Evolutionary conservation across 2,113 vertebrate species (phyloP).

Genomic region (Castor canadensis): DNA sequence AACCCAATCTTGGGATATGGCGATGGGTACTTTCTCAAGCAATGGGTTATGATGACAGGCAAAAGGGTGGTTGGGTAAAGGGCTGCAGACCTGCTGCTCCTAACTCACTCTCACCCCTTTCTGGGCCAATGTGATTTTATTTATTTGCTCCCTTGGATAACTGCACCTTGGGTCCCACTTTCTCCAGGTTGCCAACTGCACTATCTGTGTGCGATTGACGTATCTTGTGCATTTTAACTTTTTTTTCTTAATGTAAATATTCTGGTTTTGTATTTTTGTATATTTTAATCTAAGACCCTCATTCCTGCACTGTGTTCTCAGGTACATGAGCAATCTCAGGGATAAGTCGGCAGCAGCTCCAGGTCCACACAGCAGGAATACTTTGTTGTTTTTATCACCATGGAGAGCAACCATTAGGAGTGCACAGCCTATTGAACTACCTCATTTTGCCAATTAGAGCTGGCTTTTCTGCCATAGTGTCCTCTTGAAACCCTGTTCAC

Average conservation of each 20-base stretch:
- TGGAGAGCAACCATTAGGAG: slow-evolving; percentile 75
- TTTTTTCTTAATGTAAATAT: slow-evolving; percentile 84
- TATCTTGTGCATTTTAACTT: slow-evolving; percentile 85
- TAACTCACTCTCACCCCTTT: slow-evolving; percentile 12
- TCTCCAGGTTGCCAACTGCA: slow-evolving; percentile 74
- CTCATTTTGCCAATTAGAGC: slow-evolving; percentile 73
- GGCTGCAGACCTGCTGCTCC: background rate
- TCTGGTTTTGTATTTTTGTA: slow-evolving; percentile 87
- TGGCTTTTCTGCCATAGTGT: slow-evolving; percentile 56
- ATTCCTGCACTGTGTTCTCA: slow-evolving; percentile 88
- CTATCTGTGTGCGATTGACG: slow-evolving; percentile 84
- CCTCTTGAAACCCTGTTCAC: slow-evolving; percentile 60
- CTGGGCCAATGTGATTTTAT: slow-evolving; percentile 78
- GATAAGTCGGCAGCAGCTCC: slow-evolving; percentile 83
- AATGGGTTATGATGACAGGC: slow-evolving; percentile 9
- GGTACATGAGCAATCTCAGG: slow-evolving; percentile 88
- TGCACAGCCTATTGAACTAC: slow-evolving; percentile 80
- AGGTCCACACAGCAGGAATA: slow-evolving; percentile 77
- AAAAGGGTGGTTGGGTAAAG: background rate
- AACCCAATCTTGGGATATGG: background rate
- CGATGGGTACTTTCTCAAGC: slow-evolving; percentile 5
- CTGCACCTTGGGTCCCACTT: slow-evolving; percentile 71
- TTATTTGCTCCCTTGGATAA: slow-evolving; percentile 81
- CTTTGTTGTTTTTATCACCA: slow-evolving; percentile 74
- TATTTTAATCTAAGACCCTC: slow-evolving; percentile 86